These are phyloP conservation scores for Urocitellus parryii DNA, from an alignment of 2,113 vertebrate species.

Conservation along the genomic window DNA sequence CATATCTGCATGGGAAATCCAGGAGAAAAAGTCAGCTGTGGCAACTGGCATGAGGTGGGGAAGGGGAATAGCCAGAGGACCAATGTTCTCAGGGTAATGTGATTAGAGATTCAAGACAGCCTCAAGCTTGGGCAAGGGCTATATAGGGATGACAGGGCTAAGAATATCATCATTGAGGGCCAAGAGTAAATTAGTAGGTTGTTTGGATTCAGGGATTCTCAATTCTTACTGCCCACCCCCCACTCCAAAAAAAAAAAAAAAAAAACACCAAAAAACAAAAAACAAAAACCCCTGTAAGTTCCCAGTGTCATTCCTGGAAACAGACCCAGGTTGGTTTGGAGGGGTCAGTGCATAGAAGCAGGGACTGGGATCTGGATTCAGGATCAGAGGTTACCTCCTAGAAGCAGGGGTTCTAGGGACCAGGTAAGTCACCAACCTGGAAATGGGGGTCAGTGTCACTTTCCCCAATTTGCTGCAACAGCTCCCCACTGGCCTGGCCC, in stretches of 20 bases:
- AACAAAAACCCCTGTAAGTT: not conserved
- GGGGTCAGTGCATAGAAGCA: slow-evolving; percentile 38
- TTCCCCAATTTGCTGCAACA: slow-evolving; percentile 97
- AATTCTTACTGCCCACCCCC: slow-evolving; percentile 29
- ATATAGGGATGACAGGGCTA: not conserved
- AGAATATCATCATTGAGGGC: not conserved
- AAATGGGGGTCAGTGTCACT: slow-evolving; percentile 95
- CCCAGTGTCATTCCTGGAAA: slow-evolving; percentile 38
- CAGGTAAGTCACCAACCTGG: slow-evolving; percentile 90
- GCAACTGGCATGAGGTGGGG: slow-evolving; percentile 18
- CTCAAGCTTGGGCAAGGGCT: not conserved
- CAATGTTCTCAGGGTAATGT: not conserved
- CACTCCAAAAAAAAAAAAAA: not conserved
- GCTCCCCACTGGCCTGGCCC: slow-evolving; percentile 96
- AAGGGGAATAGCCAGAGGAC: slow-evolving; percentile 18
- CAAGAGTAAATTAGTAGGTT: slow-evolving; percentile 2
- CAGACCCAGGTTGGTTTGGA: slow-evolving; percentile 36
- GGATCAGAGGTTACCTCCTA: slow-evolving; percentile 66
- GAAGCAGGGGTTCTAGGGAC: not conserved
- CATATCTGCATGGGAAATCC: slow-evolving; percentile 88
- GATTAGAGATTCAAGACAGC: not conserved
- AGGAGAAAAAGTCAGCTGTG: slow-evolving; percentile 81
- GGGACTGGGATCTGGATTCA: slow-evolving; percentile 17
- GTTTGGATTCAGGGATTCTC: slow-evolving; percentile 25
- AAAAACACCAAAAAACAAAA: not conserved